Evolutionary conservation across 1,140 invertebrate genomes (phyloP), one percentile per base, ranked within the genome.

Genomic region (Dolichoris vasculosae): DNA sequence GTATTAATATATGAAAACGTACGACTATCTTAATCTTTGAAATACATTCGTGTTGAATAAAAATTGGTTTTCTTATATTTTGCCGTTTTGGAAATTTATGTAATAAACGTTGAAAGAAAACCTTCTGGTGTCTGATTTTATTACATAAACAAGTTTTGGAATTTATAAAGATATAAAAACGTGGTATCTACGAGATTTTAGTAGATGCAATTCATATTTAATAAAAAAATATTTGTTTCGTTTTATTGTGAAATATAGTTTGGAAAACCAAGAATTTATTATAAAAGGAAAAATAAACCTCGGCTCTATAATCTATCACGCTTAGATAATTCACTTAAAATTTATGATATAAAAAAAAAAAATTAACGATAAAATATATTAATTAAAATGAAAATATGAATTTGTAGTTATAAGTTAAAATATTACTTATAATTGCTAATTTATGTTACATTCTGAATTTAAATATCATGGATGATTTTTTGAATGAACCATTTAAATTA

Each of bases 201-300:
- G 38, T 73, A 0, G 20, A n/a, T 76, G 75, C 46, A 76, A 76
- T 76, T 76, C 6, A 64, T 80, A 69, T 80, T 30, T 80, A 67
- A 81, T 71, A 71, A 51, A 63, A 46, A 43, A 81, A 48, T 81
- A 35, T 3, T 71, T 13, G n/a, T 69, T 64, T 35, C 15, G 38
- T 7, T 35, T 32, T 32, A 30, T 30, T 40, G 40, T 17, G 30
- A 48, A 43, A 63, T 64, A 64, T 64, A 7, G 32, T 67, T 4
- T 11, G 26, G 13, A 2, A 26, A 64, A n/a, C 55, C 63, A 64
- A 43, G 40, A 40, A 0, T 38, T 55, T 55, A 55, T 55, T 9
- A 4, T 32, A 20, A 17, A 32, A 67, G 30, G n/a, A 30, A 64
- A 30, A n/a, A 64, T 35, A 67, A 67, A 35, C 20, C 15, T 35